Evolutionary conservation across 2,888 invertebrate species (phyloP).

Genomic region (Leucania comma): DNA sequence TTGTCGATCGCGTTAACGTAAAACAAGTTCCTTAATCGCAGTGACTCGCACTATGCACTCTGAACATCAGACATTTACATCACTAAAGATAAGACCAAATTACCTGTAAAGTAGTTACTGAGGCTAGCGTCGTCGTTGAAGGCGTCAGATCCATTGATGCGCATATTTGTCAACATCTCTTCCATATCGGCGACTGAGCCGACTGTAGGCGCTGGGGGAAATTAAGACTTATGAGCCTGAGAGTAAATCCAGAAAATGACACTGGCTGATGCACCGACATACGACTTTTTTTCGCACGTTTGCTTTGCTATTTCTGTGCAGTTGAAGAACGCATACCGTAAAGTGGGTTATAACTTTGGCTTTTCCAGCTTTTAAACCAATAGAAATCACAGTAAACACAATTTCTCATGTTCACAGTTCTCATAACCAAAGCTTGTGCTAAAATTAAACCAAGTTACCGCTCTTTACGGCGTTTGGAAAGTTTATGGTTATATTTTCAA

Average conservation of each 20-base stretch:
- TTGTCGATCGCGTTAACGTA: too few relatives aligned
- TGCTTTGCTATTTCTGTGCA: neutral
- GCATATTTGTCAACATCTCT: conserved; percentile 88
- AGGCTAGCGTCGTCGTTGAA: conserved; percentile 74
- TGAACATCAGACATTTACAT: too few relatives aligned
- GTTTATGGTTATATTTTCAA: too few relatives aligned
- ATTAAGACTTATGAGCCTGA: conserved; percentile 12
- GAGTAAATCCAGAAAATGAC: neutral
- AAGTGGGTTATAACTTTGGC: too few relatives aligned
- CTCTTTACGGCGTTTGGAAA: too few relatives aligned
- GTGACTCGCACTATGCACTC: too few relatives aligned
- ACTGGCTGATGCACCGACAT: neutral
- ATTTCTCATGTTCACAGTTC: too few relatives aligned
- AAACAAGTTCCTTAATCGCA: too few relatives aligned
- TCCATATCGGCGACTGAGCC: conserved; percentile 78
- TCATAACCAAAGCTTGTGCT: too few relatives aligned
- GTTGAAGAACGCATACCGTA: neutral
- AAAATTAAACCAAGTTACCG: too few relatives aligned
- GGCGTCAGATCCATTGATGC: conserved; percentile 84
- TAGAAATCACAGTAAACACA: too few relatives aligned
- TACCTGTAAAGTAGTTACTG: conserved; percentile 62
- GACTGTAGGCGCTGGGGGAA: conserved; percentile 74
- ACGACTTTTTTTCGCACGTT: neutral
- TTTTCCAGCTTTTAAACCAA: too few relatives aligned
- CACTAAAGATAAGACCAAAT: neutral